These are phyloP conservation scores for Balearica regulorum DNA, from an alignment of 2,797 vertebrate genomes.

Conservation along the genomic window DNA sequence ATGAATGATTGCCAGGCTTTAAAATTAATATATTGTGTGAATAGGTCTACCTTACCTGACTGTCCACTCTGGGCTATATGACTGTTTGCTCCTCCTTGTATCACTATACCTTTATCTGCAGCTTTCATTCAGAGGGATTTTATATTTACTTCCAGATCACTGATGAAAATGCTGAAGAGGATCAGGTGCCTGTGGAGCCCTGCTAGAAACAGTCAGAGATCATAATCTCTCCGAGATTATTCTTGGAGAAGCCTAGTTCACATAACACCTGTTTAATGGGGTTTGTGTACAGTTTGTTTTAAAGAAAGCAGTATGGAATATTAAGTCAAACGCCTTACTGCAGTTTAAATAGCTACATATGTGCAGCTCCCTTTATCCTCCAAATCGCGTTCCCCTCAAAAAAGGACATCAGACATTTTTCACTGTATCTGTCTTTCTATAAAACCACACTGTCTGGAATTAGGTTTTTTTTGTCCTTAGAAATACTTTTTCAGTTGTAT, in stretches of 20 bases:
- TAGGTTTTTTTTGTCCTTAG: not conserved
- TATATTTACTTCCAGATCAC: not conserved
- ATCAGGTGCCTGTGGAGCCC: not conserved
- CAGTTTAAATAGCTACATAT: not conserved
- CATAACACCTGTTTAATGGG: not conserved
- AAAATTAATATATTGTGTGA: not conserved
- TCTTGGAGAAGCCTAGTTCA: not conserved
- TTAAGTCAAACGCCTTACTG: not conserved
- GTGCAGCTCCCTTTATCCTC: not conserved
- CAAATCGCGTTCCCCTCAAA: not conserved
- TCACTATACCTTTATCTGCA: not conserved
- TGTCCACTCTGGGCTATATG: not conserved
- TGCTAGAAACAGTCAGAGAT: not conserved
- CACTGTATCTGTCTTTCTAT: not conserved
- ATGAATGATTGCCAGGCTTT: not conserved
- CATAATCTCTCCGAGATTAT: not conserved
- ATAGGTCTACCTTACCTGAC: not conserved
- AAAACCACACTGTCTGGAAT: not conserved
- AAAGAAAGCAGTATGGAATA: not conserved
- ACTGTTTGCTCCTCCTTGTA: not conserved
- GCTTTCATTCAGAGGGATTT: not conserved
- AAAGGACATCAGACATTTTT: not conserved
- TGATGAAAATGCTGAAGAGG: not conserved
- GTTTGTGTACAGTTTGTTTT: not conserved
- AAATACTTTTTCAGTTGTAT: not conserved